Conservation (phyloP, 2,797 vertebrate species). For the Sebastes miniatus region DNA sequence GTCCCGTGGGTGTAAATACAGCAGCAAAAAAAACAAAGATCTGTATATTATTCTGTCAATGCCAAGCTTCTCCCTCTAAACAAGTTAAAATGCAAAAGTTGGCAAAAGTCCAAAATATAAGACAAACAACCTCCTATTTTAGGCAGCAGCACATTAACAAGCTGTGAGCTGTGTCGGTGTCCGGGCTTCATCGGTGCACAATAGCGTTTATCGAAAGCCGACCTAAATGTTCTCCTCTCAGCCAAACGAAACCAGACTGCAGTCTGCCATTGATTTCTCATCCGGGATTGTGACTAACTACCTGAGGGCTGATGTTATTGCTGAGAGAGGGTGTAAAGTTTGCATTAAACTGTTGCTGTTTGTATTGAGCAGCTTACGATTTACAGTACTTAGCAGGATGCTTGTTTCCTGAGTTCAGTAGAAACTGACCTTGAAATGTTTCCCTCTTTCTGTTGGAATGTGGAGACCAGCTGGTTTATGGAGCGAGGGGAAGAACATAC, state of each 20-base stretch:
- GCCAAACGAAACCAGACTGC: constrained; percentile 51
- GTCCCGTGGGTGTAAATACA: constrained; percentile 4
- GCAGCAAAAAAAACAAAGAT: background rate
- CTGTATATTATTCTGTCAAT: background rate
- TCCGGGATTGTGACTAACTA: constrained; percentile 59
- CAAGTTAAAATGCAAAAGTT: background rate
- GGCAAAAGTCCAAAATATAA: background rate
- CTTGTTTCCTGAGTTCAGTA: constrained; percentile 18
- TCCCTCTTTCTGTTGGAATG: background rate
- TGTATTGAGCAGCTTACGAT: constrained; percentile 38
- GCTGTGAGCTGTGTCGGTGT: constrained; percentile 17
- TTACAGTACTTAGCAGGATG: constrained; percentile 33
- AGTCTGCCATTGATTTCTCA: constrained; percentile 71
- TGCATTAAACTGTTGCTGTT: constrained; percentile 45
- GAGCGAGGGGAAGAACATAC: background rate
- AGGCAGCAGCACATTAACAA: constrained; percentile 27
- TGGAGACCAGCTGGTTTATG: background rate
- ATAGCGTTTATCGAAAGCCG: background rate
- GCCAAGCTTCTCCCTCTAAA: background rate
- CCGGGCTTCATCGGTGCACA: constrained; percentile 3
- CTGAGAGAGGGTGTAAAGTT: constrained; percentile 60
- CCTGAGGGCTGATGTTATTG: constrained; percentile 57
- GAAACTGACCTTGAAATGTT: background rate
- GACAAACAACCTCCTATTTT: constrained; percentile 13
- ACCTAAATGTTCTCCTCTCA: constrained; percentile 31